Conservation (phyloP, 1,140 invertebrate genomes). For the Cyphomyrmex costatus region DNA sequence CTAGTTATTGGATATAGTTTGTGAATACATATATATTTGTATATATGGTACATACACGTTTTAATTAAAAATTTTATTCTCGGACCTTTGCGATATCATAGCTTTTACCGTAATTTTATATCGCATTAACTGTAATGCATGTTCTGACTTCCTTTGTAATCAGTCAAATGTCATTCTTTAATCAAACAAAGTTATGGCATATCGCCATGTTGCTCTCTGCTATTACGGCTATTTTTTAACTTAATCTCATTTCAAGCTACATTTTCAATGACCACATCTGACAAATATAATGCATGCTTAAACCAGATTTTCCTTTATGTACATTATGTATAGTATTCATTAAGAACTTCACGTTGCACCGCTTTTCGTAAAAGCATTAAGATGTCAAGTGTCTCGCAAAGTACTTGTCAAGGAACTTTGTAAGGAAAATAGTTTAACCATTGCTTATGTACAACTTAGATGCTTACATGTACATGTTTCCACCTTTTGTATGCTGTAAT, state of each 20-base stretch:
- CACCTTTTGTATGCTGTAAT: neutral
- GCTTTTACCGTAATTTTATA: neutral
- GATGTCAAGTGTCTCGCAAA: conserved; percentile 30
- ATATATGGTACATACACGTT: too few species aligned
- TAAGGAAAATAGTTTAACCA: conserved; percentile 14
- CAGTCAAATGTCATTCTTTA: conserved; percentile 20
- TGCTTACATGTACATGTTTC: neutral
- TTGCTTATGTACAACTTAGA: neutral
- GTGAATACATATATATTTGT: neutral
- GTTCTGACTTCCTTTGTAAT: neutral
- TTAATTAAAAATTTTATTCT: neutral
- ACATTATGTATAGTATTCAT: conserved; percentile 27
- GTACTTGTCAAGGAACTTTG: neutral
- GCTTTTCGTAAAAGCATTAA: conserved; percentile 46
- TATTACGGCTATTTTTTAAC: neutral
- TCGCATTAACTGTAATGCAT: too few species aligned
- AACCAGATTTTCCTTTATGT: conserved; percentile 2
- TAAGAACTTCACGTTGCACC: conserved; percentile 3
- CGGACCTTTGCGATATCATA: too few species aligned
- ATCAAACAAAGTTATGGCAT: neutral
- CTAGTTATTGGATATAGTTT: neutral
- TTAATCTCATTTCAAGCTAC: neutral
- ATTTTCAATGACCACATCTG: conserved; percentile 9
- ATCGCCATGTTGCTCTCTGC: neutral
- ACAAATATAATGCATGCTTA: neutral